phyloP scores from a whole-genome alignment of 2,113 vertebrate species.

The Lagopus muta region DNA sequence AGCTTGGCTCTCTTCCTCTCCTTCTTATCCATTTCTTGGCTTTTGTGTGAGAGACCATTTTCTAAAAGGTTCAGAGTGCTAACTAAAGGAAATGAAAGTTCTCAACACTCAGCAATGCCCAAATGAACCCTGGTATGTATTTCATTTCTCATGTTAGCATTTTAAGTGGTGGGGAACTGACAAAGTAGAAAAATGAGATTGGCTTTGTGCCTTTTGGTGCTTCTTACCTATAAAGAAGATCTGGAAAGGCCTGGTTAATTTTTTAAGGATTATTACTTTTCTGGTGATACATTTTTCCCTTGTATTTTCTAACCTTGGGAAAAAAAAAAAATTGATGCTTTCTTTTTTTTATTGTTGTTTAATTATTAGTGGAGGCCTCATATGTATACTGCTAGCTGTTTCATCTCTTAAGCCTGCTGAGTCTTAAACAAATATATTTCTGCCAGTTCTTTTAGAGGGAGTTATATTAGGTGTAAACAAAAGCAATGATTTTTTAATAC shows the following conservation, averaged over 20 bases:
- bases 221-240: not conserved
- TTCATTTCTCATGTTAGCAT: not conserved
- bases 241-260: not conserved
- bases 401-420: not conserved
- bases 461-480: conserved; percentile 15
- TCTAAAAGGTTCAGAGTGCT: not conserved
- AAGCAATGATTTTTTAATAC: not conserved
- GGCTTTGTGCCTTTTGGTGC: not conserved
- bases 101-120: not conserved
- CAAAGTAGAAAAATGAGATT: not conserved
- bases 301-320: not conserved
- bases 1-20: not conserved
- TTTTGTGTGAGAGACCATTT: not conserved
- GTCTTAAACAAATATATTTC: not conserved
- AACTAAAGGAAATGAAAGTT: not conserved
- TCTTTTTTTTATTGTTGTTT: not conserved
- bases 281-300: not conserved
- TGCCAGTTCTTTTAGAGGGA: not conserved
- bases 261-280: not conserved
- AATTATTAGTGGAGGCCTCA: not conserved
- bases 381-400: not conserved
- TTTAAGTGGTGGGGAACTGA: not conserved
- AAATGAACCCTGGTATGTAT: not conserved
- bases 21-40: not conserved
- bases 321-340: not conserved